Percentiles rank a stretch among this genome's conserved stretches.
These are phyloP conservation scores for Rhea pennata DNA, from an alignment of 2,113 vertebrate species.

Conservation along the genomic window DNA sequence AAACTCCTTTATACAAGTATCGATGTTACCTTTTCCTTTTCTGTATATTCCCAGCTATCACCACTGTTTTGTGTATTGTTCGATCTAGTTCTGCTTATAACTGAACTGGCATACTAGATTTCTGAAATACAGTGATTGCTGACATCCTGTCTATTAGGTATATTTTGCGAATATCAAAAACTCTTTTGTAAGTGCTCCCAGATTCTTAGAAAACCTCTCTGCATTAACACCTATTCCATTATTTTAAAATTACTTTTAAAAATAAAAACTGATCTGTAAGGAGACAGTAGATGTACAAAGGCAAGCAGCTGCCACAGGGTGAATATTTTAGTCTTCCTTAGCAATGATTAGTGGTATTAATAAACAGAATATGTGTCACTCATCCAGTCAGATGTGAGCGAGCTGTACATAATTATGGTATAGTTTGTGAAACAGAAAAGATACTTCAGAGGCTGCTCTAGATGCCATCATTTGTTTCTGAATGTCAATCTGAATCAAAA, in stretches of 20 bases:
- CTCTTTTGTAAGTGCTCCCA: not conserved
- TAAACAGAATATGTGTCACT: not conserved
- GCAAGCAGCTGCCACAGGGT: not conserved
- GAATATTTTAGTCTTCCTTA: not conserved
- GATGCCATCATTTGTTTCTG: not conserved
- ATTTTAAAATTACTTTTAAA: not conserved
- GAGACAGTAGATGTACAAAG: not conserved
- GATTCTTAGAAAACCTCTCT: not conserved
- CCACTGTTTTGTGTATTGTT: not conserved
- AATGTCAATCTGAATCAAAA: not conserved
- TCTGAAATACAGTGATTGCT: not conserved
- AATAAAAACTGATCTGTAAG: not conserved
- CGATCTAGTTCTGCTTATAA: not conserved
- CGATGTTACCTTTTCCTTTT: not conserved
- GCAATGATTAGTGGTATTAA: not conserved
- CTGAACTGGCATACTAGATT: not conserved
- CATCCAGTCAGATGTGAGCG: not conserved
- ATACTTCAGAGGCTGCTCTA: not conserved
- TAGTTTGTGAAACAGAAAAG: not conserved
- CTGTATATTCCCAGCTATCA: not conserved
- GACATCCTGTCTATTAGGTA: not conserved
- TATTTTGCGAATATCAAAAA: no score
- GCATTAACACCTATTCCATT: not conserved
- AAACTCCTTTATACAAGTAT: not conserved
- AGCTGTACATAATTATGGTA: not conserved